Percentiles rank a stretch among this genome's conserved stretches.
phyloP scores from a whole-genome alignment of 2,797 vertebrate species.

The Hippoglossus hippoglossus region DNA sequence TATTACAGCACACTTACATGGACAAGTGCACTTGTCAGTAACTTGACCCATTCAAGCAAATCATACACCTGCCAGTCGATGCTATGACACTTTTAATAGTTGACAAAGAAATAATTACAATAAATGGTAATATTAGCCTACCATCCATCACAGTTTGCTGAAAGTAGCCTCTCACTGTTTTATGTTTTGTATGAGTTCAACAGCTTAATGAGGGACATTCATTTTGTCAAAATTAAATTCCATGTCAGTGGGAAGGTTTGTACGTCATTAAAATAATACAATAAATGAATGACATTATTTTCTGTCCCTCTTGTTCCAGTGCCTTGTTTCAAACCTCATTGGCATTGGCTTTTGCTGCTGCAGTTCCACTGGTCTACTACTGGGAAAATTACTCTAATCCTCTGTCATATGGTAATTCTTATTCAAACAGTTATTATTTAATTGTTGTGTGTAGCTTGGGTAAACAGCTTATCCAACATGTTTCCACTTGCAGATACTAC shows the following conservation, averaged over 20 bases:
- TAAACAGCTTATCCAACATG: no score
- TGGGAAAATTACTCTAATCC: no score
- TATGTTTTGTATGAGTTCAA: conserved; percentile 17
- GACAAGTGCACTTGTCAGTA: not conserved
- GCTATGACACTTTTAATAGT: conserved; percentile 2
- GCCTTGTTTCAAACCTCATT: no score
- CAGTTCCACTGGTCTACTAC: no score
- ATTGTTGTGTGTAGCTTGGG: no score
- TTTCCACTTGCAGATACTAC: no score
- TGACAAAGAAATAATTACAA: conserved; percentile 14
- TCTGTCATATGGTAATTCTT: no score
- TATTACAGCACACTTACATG: conserved; percentile 8
- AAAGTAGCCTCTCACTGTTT: conserved; percentile 12
- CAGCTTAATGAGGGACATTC: conserved; percentile 20
- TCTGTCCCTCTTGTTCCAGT: not conserved
- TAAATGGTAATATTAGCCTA: not conserved
- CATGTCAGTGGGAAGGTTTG: not conserved
- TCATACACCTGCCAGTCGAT: conserved; percentile 7
- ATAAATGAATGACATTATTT: not conserved
- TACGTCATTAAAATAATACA: not conserved
- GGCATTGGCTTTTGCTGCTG: no score
- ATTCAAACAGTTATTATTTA: no score
- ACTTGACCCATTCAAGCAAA: conserved; percentile 20
- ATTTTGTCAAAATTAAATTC: conserved; percentile 4
- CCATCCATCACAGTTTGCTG: not conserved